phyloP scores from a whole-genome alignment of 2,797 vertebrate genomes.

The Acanthurus leucopareius region DNA sequence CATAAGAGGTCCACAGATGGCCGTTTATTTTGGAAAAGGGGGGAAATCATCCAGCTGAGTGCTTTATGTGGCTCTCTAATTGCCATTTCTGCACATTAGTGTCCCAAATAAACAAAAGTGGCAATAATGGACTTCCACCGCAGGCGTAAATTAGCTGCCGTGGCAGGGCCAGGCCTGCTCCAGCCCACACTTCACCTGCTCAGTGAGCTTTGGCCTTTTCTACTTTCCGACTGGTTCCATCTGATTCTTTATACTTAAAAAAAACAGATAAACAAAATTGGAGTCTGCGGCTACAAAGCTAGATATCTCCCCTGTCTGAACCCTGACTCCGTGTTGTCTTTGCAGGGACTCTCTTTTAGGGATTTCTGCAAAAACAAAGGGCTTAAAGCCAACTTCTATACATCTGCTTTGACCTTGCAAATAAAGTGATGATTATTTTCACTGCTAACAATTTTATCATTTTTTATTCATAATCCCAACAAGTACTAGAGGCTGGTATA shows the following conservation, averaged over 20 bases:
- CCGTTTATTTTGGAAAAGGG: slow-evolving; percentile 43
- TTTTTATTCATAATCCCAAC: not conserved
- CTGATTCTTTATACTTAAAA: not conserved
- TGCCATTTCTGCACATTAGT: slow-evolving; percentile 69
- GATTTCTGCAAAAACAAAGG: not conserved
- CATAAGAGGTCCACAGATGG: slow-evolving; percentile 50
- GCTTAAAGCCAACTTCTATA: not conserved
- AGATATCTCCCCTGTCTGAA: not conserved
- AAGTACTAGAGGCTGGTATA: not conserved
- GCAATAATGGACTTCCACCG: slow-evolving; percentile 61
- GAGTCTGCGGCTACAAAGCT: not conserved
- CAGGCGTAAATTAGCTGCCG: slow-evolving; percentile 58
- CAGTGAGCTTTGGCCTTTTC: slow-evolving; percentile 23
- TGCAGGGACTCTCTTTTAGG: not conserved
- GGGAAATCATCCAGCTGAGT: slow-evolving; percentile 52
- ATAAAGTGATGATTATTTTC: not conserved
- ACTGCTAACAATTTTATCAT: too few relatives aligned
- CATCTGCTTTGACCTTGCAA: not conserved
- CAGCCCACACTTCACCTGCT: slow-evolving; percentile 21
- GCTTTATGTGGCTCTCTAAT: slow-evolving; percentile 61
- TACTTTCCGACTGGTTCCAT: slow-evolving; percentile 8
- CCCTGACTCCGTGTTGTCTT: not conserved
- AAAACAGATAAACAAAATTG: slow-evolving; percentile 1
- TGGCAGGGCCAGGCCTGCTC: slow-evolving; percentile 15
- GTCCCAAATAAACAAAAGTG: slow-evolving; percentile 70